Percentiles rank a stretch among this genome's conserved stretches.
phyloP scores from a whole-genome alignment of 2,113 vertebrate species.

The Pseudonaja textilis region DNA sequence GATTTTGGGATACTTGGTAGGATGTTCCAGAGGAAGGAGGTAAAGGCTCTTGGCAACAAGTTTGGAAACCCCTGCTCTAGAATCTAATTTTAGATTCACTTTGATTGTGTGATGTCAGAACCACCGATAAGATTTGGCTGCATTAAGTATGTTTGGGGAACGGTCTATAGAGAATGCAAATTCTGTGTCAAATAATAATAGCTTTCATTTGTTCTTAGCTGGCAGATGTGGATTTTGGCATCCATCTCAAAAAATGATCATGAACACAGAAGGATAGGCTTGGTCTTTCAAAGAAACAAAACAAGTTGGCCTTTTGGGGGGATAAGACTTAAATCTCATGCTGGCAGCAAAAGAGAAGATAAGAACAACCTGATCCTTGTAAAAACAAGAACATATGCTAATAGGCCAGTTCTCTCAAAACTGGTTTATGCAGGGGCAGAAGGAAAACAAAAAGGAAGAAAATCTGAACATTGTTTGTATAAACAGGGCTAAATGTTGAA shows the following conservation, averaged over 20 bases:
- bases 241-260: background rate
- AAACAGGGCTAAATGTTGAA: background rate
- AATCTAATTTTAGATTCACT: background rate
- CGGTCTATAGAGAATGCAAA: background rate
- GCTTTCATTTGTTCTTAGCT: background rate
- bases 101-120: background rate
- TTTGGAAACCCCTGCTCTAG: background rate
- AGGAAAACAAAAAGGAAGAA: background rate
- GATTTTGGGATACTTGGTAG: background rate
- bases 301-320: background rate
- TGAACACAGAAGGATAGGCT: background rate
- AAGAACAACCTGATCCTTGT: background rate
- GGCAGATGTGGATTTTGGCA: background rate
- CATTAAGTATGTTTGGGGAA: background rate
- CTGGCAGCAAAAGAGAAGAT: background rate
- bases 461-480: background rate
- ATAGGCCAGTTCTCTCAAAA: background rate
- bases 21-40: background rate
- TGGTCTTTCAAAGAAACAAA: background rate
- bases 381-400: background rate
- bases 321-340: background rate
- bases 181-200: background rate
- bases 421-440: background rate
- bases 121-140: background rate
- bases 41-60: background rate